Base-by-base conservation (phyloP, 2,113 vertebrate genomes). In the Mugil cephalus region DNA sequence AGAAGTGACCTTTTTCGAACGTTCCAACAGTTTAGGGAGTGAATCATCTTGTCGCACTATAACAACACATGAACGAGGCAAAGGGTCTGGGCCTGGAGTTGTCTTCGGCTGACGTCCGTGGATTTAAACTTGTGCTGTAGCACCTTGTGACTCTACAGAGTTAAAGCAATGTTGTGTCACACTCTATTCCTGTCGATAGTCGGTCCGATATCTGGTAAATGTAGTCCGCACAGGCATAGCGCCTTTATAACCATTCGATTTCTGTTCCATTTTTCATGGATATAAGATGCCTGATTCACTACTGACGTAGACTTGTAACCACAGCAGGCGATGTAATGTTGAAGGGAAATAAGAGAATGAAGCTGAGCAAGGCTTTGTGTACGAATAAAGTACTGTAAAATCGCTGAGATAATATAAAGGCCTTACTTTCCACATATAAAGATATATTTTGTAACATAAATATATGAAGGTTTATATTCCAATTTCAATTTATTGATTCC, bases 401-500 rank as follows among this genome's bases (percentile, higher is more conserved):
- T 30, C 5, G 3, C 24, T 30, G 24, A 30, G 24, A 3, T 30
- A 30, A 30, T 30, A 30, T 42, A 1, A 42, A 13, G 40, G 14
- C 40, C 5, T 42, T 10, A 35, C 45, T 19, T 54, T 7, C 51
- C 34, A 35, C 10, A 19, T 13, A 45, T 54, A 7, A 35, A 35
- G 30, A 14, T 8, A 17, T 42, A 0, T 17, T n/a, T 17, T 30
- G 24, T 2, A 30, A 30, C 2, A 30, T 30, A 30, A 30, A 5
- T 5, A 30, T 5, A 30, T 30, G 2, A 30, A 3, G 24, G 24
- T 30, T 2, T 30, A 0, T n/a, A 21, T 35, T 47, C 55, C 10
- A 19, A 43, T 14, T 15, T 24, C 8, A 68, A 55, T 36, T 21
- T 35, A 48, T 53, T 64, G 15, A 77, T 40, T 65, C n/a, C 15